Evolutionary conservation across 2,797 vertebrate species (phyloP), one percentile per base, ranked within the genome.

Genomic region (Trachurus trachurus): DNA sequence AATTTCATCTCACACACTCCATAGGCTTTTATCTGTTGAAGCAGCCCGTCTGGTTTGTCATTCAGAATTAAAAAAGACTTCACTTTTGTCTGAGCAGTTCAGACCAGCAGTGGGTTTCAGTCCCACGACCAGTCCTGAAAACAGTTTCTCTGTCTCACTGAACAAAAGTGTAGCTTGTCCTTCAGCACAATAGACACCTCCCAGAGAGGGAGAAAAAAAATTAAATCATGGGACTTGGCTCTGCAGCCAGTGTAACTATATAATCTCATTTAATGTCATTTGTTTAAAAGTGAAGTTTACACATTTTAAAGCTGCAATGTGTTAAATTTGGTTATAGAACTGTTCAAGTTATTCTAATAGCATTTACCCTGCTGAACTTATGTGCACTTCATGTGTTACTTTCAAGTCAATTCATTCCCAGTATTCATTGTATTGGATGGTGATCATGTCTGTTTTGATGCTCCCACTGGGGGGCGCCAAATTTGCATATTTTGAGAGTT

Each of bases 161-260:
- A 91, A 93, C 92, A 93, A 92, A 26, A 89, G 80, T 80, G 75
- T 29, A 13, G 85, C 56, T 77, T 93, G 90, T 93, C 74, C 45
- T 29, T 2, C 15, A 63, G 74, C 65, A 91, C 83, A 92, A 92
- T 52, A 71, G 58, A 76, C 42, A 79, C 74, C 71, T 82, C 68
- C 74, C 77, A 84, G 45, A 34, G 11, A 69, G 53, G 68, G 50
- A 11, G 29, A 61, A 68, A 64, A 68, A 22, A 63, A 45, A 37
- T 26, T 26, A 26, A 74, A 68, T 71, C 79, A 64, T 42, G 56
- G 60, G 81, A 64, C 66, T 5, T 21, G 0, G 47, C 57, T 53
- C 34, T 21, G 56, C 11, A 8, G n/a, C 52, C 44, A 68, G 16
- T 1, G 3, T n/a, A 50, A 50, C 13, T 17, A 54, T 16, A n/a